Evolutionary conservation across 2,113 vertebrate species (phyloP), one percentile per base, ranked within the genome.

Genomic region (Silurus meridionalis): DNA sequence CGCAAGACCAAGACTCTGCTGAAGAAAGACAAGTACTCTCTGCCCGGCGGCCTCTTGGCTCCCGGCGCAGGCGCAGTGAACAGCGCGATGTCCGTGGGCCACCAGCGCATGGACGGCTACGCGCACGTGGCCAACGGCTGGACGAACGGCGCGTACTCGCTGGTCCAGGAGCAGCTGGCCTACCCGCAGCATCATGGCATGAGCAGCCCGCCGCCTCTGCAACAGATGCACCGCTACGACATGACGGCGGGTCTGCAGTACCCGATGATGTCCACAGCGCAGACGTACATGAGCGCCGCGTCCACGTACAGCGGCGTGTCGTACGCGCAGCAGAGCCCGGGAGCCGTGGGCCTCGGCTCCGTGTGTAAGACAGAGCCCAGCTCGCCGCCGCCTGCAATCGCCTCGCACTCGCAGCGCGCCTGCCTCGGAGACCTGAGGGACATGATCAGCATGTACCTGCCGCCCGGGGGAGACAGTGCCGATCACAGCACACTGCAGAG

Each of bases 381-480:
- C 93, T 99, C 97, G 0, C 97, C 97, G 63, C 98, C 97, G 8
- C 97, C 97, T 60, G 96, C 98, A 92, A 97, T 99, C 93, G 92
- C 97, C 13, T 97, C 98, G 82, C 98, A 99, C 94, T 98, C 97
- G 64, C 97, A 98, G 94, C 94, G 98, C 87, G 97, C 97, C 87
- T 98, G 98, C 90, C 94, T 99, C 91, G 98, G 98, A 81, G 98
- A 99, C 93, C 96, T 99, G 95, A 94, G 98, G 95, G 97, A 99
- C 92, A 99, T 99, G 98, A 99, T 99, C 93, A 99, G 98, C 95
- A 98, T 99, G 98, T 99, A 99, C 92, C 97, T 99, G 92, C 98
- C 98, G 9, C 97, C 97, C 84, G 97, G 98, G 11, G 98, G 97
- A 80, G 98, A 99, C 50, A 96, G 96, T 88, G 94, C 96, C 10